Base-by-base conservation (phyloP, 2,113 vertebrate genomes). In the Pavo muticus region DNA sequence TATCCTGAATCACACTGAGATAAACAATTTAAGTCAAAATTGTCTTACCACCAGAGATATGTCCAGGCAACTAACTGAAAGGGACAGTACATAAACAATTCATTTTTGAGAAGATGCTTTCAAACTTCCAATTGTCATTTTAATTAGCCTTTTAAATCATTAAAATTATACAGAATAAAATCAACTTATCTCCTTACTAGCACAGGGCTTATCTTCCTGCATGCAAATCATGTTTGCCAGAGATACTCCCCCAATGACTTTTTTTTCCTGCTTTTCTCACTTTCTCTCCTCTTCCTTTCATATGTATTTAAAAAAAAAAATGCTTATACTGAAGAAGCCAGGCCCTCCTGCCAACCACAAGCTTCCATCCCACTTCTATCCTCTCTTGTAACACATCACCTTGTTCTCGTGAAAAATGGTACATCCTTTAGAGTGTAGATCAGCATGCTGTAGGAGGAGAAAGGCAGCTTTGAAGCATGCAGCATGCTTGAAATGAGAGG, bases 341-440 rank as follows among this genome's bases (percentile, higher is more conserved):
- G 87, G 47, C 83, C 57, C 73, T 90, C 35, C 83, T 88, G 90
- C 86, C 88, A 96, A 84, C 16, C 35, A 25, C 56, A 56, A 45
- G 76, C 86, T 90, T 56, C 79, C 92, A 91, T 91, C 92, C 94
- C 94, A 94, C 94, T 91, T 80, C 52, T 48, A 32, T 83, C 88
- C 52, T 91, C 75, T 92, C 56, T 69, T 82, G 88, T 70, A 94
- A 84, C 59, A 74, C 69, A 84, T 69, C 94, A 65, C 79, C 90
- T 91, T 90, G 35, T 71, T 90, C 93, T 95, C 72, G 44, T 72
- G 85, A 95, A 81, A 94, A 91, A 90, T 44, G 87, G 90, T 75
- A 85, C 32, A 25, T 65, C 87, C 89, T 91, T 84, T 1, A 3
- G 44, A 75, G 91, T 0, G 2, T 0, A 21, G 68, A 67, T 42